Evolutionary conservation across 64 coral and sea anemone species (phyloP).

Genomic region (Actinia equina): DNA sequence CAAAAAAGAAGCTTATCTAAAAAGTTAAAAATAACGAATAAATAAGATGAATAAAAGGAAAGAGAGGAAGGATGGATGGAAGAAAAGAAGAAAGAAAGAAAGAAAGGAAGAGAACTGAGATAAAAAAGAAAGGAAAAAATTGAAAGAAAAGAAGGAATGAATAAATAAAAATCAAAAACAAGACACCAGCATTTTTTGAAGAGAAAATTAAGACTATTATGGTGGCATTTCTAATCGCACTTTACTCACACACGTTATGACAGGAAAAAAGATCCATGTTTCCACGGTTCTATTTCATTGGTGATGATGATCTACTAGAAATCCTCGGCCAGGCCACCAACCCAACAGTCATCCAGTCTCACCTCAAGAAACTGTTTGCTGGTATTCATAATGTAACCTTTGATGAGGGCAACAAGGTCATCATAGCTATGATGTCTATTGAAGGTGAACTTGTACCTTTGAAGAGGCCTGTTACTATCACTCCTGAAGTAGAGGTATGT

Average conservation of each 20-base stretch:
- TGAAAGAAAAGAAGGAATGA: too few species aligned
- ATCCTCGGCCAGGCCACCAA: constrained; percentile 97
- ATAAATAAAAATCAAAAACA: too few species aligned
- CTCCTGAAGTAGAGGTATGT: constrained; percentile 85
- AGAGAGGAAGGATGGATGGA: too few species aligned
- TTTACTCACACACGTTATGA: neutral
- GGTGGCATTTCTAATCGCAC: neutral
- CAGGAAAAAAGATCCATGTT: constrained; percentile 96
- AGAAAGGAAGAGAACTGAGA: too few species aligned
- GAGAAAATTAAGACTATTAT: neutral
- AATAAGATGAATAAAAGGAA: too few species aligned
- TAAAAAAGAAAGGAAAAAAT: too few species aligned
- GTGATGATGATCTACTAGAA: constrained; percentile 89
- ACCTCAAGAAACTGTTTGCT: constrained; percentile 94
- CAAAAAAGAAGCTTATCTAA: too few species aligned
- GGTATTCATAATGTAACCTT: constrained; percentile 91
- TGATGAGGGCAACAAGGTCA: constrained; percentile 92
- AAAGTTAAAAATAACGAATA: too few species aligned
- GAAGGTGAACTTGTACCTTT: constrained; percentile 87
- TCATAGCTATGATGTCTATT: constrained; percentile 95
- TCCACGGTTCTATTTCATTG: constrained; percentile 96
- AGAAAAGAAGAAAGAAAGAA: too few species aligned
- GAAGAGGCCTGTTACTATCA: constrained; percentile 87
- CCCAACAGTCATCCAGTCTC: constrained; percentile 91
- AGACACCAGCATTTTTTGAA: neutral